Evolutionary conservation across 2,888 invertebrate species (phyloP).

Genomic region (Gari tellinella): DNA sequence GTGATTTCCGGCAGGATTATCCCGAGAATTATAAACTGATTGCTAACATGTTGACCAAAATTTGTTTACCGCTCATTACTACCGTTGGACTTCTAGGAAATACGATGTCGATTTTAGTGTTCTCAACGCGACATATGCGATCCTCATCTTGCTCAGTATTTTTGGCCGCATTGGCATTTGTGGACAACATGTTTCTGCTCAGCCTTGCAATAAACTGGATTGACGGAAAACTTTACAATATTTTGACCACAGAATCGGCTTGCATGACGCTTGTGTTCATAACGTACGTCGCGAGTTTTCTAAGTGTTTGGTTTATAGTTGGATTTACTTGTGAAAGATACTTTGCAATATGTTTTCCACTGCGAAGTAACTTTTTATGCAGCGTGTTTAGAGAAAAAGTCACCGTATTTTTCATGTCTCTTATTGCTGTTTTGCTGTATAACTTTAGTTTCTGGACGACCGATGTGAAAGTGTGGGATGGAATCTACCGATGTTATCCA

Average conservation of each 20-base stretch:
- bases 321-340: constrained; percentile 94
- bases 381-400: constrained; percentile 66
- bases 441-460: constrained; percentile 72
- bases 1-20: no score
- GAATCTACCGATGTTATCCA: constrained; percentile 42
- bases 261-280: constrained; percentile 85
- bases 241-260: constrained; percentile 84
- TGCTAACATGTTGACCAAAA: constrained; percentile 22
- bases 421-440: constrained; percentile 62
- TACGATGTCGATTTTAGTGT: constrained; percentile 89
- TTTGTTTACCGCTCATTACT: constrained; percentile 88
- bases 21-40: no score
- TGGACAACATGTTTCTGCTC: constrained; percentile 84
- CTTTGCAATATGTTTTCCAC: constrained; percentile 91
- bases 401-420: constrained; percentile 52
- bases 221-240: constrained; percentile 57
- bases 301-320: constrained; percentile 93
- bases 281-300: constrained; percentile 89
- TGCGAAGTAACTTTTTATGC: constrained; percentile 84
- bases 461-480: constrained; percentile 18
- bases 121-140: constrained; percentile 89
- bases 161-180: constrained; percentile 89
- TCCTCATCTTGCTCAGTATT: constrained; percentile 91
- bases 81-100: constrained; percentile 91
- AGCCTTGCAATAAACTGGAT: constrained; percentile 86